Evolutionary conservation across 2,888 invertebrate genomes (phyloP).

Genomic region (Agrotis ipsilon): DNA sequence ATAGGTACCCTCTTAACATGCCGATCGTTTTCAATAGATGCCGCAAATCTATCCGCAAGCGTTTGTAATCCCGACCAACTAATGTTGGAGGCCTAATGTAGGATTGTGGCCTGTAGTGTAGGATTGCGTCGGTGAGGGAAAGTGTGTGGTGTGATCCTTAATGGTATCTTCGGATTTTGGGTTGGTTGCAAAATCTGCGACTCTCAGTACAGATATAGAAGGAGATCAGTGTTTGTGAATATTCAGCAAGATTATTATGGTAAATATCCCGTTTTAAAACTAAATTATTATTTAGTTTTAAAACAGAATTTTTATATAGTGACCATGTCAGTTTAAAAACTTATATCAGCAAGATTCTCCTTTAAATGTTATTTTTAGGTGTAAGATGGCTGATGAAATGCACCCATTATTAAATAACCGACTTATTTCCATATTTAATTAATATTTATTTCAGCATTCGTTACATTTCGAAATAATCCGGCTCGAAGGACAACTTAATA

Average conservation of each 20-base stretch:
- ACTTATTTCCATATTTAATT: no score
- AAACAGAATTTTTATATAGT: no score
- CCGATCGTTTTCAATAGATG: constrained; percentile 78
- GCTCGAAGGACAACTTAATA: background rate
- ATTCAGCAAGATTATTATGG: no score
- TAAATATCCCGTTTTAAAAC: no score
- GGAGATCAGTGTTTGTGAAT: background rate
- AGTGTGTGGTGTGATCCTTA: constrained; percentile 12
- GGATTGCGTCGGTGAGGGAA: constrained; percentile 3
- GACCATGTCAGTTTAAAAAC: no score
- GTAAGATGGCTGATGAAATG: background rate
- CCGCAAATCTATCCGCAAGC: constrained; percentile 71
- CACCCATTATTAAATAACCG: no score
- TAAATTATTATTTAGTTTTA: no score
- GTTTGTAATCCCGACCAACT: constrained; percentile 62
- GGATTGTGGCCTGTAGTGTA: constrained; percentile 35
- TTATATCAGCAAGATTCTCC: no score
- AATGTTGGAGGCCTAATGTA: constrained; percentile 44
- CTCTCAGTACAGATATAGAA: background rate
- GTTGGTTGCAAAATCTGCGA: background rate
- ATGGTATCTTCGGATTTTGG: background rate
- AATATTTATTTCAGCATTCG: background rate
- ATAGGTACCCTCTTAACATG: constrained; percentile 74
- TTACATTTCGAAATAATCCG: background rate
- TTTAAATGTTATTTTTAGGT: no score